Evolutionary conservation across 2,888 invertebrate genomes (phyloP).

Genomic region (Spicauda simplicius): DNA sequence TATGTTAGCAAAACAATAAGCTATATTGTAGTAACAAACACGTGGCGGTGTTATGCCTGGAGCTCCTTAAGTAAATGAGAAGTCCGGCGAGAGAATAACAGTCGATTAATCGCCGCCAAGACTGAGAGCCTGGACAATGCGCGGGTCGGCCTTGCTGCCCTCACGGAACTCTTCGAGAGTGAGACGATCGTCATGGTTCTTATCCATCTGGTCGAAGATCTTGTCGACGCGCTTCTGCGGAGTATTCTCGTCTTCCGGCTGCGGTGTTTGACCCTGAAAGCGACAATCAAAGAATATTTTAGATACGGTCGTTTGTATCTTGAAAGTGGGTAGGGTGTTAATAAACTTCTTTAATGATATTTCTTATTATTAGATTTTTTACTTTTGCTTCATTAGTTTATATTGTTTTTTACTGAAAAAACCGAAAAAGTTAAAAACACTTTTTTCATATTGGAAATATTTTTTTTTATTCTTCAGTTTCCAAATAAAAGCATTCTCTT

Average conservation of each 20-base stretch:
- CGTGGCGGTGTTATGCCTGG: constrained; percentile 51
- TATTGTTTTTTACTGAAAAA: too few species aligned
- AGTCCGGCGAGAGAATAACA: constrained; percentile 81
- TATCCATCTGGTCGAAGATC: constrained; percentile 99
- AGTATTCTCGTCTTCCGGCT: constrained; percentile 95
- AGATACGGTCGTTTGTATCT: too few species aligned
- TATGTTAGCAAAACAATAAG: constrained; percentile 28
- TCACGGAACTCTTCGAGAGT: constrained; percentile 98
- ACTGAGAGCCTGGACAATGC: constrained; percentile 98
- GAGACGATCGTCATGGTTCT: constrained; percentile 98
- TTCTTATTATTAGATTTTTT: too few species aligned
- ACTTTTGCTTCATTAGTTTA: too few species aligned
- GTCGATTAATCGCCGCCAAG: constrained; percentile 90
- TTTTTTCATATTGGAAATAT: too few species aligned
- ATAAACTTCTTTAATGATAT: too few species aligned
- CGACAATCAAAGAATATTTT: background rate
- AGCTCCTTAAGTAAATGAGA: constrained; percentile 70
- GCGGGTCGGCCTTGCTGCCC: constrained; percentile 98
- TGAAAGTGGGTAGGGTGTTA: too few species aligned
- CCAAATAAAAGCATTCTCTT: too few species aligned
- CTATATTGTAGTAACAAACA: constrained; percentile 38
- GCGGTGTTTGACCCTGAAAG: constrained; percentile 94
- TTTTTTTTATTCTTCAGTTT: too few species aligned
- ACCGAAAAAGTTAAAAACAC: too few species aligned
- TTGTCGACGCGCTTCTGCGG: constrained; percentile 98